These are phyloP conservation scores for Sesia bembeciformis DNA, from an alignment of 2,888 invertebrate genomes.

Conservation along the genomic window DNA sequence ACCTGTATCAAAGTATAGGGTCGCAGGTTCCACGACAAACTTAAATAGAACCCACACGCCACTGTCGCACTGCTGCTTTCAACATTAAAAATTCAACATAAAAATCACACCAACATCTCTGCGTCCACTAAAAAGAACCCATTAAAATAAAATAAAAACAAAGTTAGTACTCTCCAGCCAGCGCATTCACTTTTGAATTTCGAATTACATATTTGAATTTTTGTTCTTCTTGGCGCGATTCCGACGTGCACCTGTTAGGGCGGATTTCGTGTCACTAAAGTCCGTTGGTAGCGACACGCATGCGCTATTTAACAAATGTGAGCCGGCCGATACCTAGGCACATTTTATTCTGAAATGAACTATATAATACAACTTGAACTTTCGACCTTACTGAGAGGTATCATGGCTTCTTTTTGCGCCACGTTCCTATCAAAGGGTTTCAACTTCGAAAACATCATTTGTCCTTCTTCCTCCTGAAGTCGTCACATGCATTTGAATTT, in stretches of 20 bases:
- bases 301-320: conserved; percentile 35
- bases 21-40: conserved; percentile 12
- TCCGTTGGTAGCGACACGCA: conserved; percentile 33
- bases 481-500: conserved; percentile 37
- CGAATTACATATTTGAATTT: conserved; percentile 47
- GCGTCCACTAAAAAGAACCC: background rate
- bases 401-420: background rate
- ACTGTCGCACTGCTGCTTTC: conserved; percentile 23
- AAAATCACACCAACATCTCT: conserved; percentile 10
- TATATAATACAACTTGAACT: conserved; percentile 18
- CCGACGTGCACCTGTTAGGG: conserved; percentile 36
- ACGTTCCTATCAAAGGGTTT: conserved; percentile 21
- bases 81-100: conserved; percentile 38
- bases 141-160: background rate
- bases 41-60: conserved; percentile 10
- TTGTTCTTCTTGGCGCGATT: conserved; percentile 14
- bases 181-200: conserved; percentile 31
- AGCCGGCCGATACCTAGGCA: conserved; percentile 19
- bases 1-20: conserved; percentile 34
- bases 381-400: conserved; percentile 8
- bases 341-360: conserved; percentile 59
- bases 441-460: conserved; percentile 27
- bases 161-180: background rate
- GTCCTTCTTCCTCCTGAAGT: conserved; percentile 29
- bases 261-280: conserved; percentile 35